These are phyloP conservation scores for Agriotes lineatus DNA, from an alignment of 2,888 invertebrate genomes.

Conservation along the genomic window DNA sequence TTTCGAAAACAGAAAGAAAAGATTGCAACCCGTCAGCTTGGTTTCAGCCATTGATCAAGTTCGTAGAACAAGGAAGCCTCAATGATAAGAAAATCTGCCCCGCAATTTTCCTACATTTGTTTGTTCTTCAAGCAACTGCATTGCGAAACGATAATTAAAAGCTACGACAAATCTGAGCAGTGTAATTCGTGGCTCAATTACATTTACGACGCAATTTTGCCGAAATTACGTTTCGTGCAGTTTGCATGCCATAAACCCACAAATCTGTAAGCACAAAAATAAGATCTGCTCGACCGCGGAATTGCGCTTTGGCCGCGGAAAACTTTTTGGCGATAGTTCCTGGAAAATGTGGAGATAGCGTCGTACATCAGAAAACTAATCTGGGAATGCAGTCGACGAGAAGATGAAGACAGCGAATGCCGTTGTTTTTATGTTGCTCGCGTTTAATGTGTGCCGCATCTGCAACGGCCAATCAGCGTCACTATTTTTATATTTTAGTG, in stretches of 20 bases:
- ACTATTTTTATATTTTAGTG: conserved; percentile 2
- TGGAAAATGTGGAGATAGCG: conserved; percentile 25
- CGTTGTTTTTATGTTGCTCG: conserved; percentile 12
- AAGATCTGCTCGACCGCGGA: conserved; percentile 13
- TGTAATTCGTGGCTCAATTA: not conserved
- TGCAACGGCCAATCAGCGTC: conserved; percentile 6
- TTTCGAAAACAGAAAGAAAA: no score
- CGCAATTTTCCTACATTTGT: no score
- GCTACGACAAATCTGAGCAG: no score
- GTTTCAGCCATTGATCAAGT: no score
- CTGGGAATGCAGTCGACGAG: conserved; percentile 32
- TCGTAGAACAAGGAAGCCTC: no score
- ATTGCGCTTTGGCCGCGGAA: conserved; percentile 23
- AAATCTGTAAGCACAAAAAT: conserved; percentile 16
- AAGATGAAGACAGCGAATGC: conserved; percentile 24
- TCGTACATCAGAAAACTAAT: conserved; percentile 36
- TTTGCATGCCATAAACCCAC: conserved; percentile 13
- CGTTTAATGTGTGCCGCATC: conserved; percentile 17
- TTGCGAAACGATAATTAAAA: no score
- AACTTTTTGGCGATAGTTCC: conserved; percentile 13
- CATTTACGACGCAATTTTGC: not conserved
- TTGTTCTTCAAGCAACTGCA: no score
- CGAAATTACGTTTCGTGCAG: not conserved
- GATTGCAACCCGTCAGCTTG: no score
- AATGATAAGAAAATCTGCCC: no score